Evolutionary conservation across 2,888 invertebrate genomes (phyloP).

Genomic region (Mimas tiliae): DNA sequence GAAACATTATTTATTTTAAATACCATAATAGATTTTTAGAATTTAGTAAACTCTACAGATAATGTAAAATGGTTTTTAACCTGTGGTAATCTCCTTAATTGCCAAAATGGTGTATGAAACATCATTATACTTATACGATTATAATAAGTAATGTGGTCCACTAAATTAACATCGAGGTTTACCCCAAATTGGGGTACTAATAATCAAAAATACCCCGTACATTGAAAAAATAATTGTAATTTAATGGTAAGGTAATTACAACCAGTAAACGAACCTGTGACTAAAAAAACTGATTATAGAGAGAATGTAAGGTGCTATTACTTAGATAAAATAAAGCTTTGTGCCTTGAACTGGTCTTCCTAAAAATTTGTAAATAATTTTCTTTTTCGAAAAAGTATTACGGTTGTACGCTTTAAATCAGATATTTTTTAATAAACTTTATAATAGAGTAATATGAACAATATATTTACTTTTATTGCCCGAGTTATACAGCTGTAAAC

Average conservation of each 20-base stretch:
- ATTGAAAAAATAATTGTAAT: background rate
- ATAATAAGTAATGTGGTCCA: constrained; percentile 26
- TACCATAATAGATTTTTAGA: constrained; percentile 9
- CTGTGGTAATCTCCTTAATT: constrained; percentile 84
- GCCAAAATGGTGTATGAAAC: constrained; percentile 76
- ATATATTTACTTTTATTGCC: constrained; percentile 23
- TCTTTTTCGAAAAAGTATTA: constrained; percentile 74
- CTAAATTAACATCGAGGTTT: background rate
- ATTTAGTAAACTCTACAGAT: constrained; percentile 21
- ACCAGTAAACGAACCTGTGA: constrained; percentile 38
- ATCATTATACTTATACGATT: constrained; percentile 38
- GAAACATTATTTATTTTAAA: background rate
- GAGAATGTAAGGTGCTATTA: constrained; percentile 60
- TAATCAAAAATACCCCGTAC: background rate
- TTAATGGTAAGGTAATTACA: constrained; percentile 12
- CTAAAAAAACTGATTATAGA: constrained; percentile 16
- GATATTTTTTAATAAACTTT: constrained; percentile 55
- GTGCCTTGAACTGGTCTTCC: constrained; percentile 76
- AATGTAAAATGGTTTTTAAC: constrained; percentile 52
- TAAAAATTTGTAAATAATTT: constrained; percentile 51
- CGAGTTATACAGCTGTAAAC: constrained; percentile 29
- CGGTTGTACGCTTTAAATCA: constrained; percentile 80
- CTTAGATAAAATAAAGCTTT: constrained; percentile 43
- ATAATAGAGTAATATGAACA: constrained; percentile 39
- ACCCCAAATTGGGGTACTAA: background rate